Evolutionary conservation across 1,140 invertebrate genomes (phyloP).

Genomic region (Hormaphis cornu): DNA sequence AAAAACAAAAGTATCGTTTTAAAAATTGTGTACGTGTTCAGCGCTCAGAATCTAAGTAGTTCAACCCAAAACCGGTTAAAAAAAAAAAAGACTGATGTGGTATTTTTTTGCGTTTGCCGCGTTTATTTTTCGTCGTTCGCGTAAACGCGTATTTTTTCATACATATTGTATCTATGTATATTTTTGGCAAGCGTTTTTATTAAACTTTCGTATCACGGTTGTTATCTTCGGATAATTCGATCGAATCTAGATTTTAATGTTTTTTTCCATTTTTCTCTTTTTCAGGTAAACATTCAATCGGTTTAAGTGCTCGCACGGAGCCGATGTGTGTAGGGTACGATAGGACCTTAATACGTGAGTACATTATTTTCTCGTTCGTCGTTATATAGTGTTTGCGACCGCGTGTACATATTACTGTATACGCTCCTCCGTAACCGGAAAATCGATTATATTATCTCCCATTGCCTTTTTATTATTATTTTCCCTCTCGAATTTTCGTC

Average conservation of each 20-base stretch:
- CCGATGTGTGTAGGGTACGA: neutral
- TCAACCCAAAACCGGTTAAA: too few species aligned
- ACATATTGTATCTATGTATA: too few species aligned
- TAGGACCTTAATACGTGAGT: constrained; percentile 13
- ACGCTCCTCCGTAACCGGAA: neutral
- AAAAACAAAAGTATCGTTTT: too few species aligned
- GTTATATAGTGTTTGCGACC: neutral
- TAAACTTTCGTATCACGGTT: too few species aligned
- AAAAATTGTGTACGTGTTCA: too few species aligned
- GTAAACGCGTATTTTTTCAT: too few species aligned
- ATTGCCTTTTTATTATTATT: neutral
- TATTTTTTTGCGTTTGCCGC: too few species aligned
- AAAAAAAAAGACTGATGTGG: too few species aligned
- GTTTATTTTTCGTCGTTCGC: too few species aligned
- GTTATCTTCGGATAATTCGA: too few species aligned
- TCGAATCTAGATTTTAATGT: neutral
- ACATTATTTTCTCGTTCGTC: constrained; percentile 8
- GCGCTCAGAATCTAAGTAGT: too few species aligned
- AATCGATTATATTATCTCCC: neutral
- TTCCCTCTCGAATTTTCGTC: neutral
- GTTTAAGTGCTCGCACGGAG: constrained; percentile 19
- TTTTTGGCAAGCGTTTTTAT: too few species aligned
- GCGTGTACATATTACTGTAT: neutral
- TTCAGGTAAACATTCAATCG: constrained; percentile 23
- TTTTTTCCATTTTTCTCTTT: neutral